Evolutionary conservation across 2,888 invertebrate genomes (phyloP), one percentile per base, ranked within the genome.

Genomic region (Lochmaea crataegi): DNA sequence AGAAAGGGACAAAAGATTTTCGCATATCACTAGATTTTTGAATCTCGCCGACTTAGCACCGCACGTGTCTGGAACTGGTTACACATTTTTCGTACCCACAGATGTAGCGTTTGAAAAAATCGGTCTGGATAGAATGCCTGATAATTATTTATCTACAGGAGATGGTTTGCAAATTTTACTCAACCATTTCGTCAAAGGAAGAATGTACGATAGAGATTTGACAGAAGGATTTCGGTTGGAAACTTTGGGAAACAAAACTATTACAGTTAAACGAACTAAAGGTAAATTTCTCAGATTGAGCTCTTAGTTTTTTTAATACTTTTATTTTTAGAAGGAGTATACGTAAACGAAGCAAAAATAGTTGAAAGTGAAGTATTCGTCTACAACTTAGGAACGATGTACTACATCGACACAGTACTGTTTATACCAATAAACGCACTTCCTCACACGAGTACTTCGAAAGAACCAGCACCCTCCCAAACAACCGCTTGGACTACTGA

Each of bases 61-160:
- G 4, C 89, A 89, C 78, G 89, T 91, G 63, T 89, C 90, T 32
- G 91, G 90, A n/a, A 89, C 90, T 18, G 91, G 90, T 74, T 91
- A 91, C 83, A 93, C 93, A 0, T 90, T 93, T 82, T 92, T 93
- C 84, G 93, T 92, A 64, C 93, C 93, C 9, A 90, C 89, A 9
- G 92, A 93, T 84, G 88, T 87, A 48, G 93, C 92, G 1, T 92
- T 93, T 82, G 89, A 90, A 77, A 87, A 88, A 76, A 83, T 91
- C n/a, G 91, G 91, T 12, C 87, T 90, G 74, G 89, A 89, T 79
- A 86, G 87, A 76, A 88, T 90, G 81, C 89, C 90, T 11, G 91
- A 91, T 80, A 89, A 90, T 83, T 86, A 87, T 75, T 80, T 90
- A 83, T 89, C 89, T 9, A 89, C 89, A 22, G 89, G 89, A 48